Conservation (phyloP, 2,797 vertebrate species). For the Pteropus rufus region DNA sequence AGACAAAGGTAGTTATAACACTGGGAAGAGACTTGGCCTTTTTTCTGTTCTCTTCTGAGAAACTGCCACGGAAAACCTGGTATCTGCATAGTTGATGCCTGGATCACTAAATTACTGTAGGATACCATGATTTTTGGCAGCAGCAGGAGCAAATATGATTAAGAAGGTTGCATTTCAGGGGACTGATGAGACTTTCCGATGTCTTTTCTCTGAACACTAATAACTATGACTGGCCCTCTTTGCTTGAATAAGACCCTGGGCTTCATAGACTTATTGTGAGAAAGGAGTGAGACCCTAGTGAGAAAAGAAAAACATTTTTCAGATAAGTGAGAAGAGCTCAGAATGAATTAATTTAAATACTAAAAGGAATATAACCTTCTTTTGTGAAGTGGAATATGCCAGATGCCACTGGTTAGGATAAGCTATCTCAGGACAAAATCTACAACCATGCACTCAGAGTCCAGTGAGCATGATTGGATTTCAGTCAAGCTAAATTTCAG, state of each 20-base stretch:
- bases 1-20: not conserved
- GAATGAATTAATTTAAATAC: not conserved
- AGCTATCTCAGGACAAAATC: not conserved
- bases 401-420: not conserved
- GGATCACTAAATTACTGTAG: not conserved
- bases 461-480: not conserved
- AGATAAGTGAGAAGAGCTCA: not conserved
- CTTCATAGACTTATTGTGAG: not conserved
- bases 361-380: not conserved
- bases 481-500: constrained; percentile 7
- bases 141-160: not conserved
- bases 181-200: not conserved
- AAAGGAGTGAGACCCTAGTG: not conserved
- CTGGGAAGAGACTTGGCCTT: not conserved
- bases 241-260: not conserved
- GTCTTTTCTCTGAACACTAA: not conserved
- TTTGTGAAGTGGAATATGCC: not conserved
- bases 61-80: not conserved
- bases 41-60: not conserved
- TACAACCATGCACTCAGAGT: not conserved
- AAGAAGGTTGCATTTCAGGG: not conserved
- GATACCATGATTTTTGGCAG: not conserved
- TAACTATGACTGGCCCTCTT: not conserved
- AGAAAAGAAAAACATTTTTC: not conserved
- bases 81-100: not conserved